These are phyloP conservation scores for Contarinia nasturtii DNA, from an alignment of 1,140 invertebrate species.

Conservation along the genomic window DNA sequence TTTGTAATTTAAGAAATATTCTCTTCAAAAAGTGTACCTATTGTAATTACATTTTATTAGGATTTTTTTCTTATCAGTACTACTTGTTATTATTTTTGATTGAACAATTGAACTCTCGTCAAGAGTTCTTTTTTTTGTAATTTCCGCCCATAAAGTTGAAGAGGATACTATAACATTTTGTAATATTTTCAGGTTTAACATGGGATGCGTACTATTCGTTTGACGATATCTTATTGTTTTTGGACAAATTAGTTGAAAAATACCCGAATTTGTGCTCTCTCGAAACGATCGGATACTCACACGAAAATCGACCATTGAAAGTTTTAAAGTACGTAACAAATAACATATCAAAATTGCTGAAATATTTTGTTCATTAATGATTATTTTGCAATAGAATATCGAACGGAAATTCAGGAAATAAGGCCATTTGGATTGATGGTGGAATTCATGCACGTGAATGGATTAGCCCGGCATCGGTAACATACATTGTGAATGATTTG, in stretches of 20 bases:
- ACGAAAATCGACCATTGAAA: constrained; percentile 53
- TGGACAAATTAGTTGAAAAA: constrained; percentile 49
- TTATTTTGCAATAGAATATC: constrained; percentile 32
- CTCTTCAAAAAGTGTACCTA: no score
- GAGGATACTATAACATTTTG: no score
- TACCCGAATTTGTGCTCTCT: constrained; percentile 52
- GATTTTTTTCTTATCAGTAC: no score
- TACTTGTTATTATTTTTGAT: no score
- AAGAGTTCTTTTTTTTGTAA: no score
- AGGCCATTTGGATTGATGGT: constrained; percentile 42
- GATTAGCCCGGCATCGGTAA: constrained; percentile 72
- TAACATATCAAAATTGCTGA: not conserved
- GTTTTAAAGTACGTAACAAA: constrained; percentile 28
- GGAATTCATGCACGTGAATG: constrained; percentile 85
- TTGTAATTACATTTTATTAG: no score
- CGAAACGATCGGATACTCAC: constrained; percentile 52
- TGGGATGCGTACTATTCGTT: constrained; percentile 63
- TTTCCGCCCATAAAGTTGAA: no score
- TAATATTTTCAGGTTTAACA: constrained; percentile 50
- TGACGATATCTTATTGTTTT: constrained; percentile 47
- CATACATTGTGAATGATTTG: constrained; percentile 64
- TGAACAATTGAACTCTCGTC: no score
- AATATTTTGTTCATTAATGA: not conserved
- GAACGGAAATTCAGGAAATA: constrained; percentile 34
- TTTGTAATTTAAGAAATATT: no score